Evolutionary conservation across 1,140 invertebrate species (phyloP), one percentile per base, ranked within the genome.

Genomic region (Daktulosphaira vitifoliae): DNA sequence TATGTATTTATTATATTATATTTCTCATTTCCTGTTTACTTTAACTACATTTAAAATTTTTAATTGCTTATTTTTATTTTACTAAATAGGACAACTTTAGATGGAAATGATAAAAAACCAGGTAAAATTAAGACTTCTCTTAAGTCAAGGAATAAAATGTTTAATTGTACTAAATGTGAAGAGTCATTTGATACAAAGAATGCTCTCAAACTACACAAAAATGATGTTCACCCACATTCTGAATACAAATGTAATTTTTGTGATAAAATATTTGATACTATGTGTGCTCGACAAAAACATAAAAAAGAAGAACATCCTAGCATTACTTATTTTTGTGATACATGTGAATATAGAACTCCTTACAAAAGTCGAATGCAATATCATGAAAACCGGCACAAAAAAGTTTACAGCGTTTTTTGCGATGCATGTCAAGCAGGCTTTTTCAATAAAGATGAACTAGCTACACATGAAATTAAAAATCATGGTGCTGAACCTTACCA

Each of bases 351-450:
- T 3, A 70, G 70, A n/a, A 42, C 73, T 15, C 67, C 68, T 0
- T 69, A 71, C 0, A 69, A 73, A n/a, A 73, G 71, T 16, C 69
- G 69, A 16, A 67, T 77, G 39, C 71, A 71, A 16, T 68, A 72
- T 1, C 74, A 76, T 26, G 66, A 71, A 18, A 71, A 71, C 33
- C 62, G 74, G 20, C 76, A 77, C 65, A 71, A 71, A 8, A 72
- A 72, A n/a, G 71, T 75, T 6, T 76, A 72, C 29, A 71, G 70
- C 0, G 69, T 70, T 8, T 74, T 72, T 44, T 90, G 88, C 70
- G 72, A 80, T 18, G 75, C 86, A 3, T 90, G 88, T 71, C 80
- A 81, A 18, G 89, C 89, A 70, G 79, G 82, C 0, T 90, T 90
- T 74, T 84, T 83, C 7, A 72, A 76, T 81, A 52, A 78, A 69